phyloP scores from a whole-genome alignment of 2,888 invertebrate species.

The Caenorhabditis japonica region DNA sequence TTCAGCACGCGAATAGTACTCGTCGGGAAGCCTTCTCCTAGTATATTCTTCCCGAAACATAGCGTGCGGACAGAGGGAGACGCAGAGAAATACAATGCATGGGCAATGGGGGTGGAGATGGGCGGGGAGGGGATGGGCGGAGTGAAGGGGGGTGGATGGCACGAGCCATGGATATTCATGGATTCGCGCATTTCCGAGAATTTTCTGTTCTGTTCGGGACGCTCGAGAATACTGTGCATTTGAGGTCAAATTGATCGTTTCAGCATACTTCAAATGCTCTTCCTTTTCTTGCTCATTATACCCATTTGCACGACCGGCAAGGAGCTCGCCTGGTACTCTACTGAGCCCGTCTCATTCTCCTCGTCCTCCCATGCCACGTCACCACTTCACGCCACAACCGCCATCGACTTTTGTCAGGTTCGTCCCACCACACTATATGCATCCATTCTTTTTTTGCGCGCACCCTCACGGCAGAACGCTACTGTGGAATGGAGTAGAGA shows the following conservation, averaged over 20 bases:
- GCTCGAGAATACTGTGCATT: no score
- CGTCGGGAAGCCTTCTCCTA: neutral
- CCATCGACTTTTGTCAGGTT: conserved; percentile 59
- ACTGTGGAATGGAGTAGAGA: no score
- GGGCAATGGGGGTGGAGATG: conserved; percentile 6
- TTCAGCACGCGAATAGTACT: conserved; percentile 34
- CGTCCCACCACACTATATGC: no score
- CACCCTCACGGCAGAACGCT: no score
- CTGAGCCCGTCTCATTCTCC: conserved; percentile 19
- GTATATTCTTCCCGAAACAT: conserved; percentile 17
- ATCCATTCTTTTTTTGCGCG: conserved; percentile 5
- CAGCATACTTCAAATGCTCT: conserved; percentile 11
- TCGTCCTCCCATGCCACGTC: conserved; percentile 9
- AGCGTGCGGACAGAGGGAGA: conserved; percentile 39
- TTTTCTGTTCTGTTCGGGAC: neutral
- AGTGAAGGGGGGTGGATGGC: no score
- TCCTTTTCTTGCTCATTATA: conserved; percentile 18
- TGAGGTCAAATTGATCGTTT: no score
- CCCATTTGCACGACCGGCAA: conserved; percentile 8
- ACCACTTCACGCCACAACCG: conserved; percentile 47
- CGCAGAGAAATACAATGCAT: conserved; percentile 41
- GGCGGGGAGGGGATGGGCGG: conserved; percentile 21
- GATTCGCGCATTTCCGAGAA: conserved; percentile 41
- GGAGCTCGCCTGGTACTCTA: conserved; percentile 47
- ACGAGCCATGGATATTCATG: conserved; percentile 46